These are phyloP conservation scores for Aphaenogaster rudis DNA, from an alignment of 1,140 invertebrate species.

Conservation along the genomic window DNA sequence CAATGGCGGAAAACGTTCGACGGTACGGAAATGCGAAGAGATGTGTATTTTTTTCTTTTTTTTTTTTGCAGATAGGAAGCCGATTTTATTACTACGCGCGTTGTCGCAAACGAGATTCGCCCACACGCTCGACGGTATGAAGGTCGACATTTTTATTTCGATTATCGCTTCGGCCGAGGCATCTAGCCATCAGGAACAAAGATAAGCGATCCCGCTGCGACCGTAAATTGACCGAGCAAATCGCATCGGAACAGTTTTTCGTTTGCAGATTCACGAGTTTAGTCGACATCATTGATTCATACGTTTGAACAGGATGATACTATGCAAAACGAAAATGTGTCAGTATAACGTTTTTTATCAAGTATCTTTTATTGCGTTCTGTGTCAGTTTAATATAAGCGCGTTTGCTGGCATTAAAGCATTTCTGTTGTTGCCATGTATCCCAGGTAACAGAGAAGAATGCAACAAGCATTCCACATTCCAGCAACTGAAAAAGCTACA, in stretches of 20 bases:
- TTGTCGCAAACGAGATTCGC: constrained; percentile 13
- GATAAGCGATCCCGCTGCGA: constrained; percentile 29
- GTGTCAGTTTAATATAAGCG: background rate
- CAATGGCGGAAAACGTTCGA: background rate
- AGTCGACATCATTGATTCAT: background rate
- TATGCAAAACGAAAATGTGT: background rate
- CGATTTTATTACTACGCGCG: constrained; percentile 2
- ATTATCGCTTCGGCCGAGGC: constrained; percentile 31
- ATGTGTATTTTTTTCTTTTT: background rate
- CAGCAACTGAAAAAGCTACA: too few relatives aligned
- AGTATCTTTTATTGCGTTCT: background rate
- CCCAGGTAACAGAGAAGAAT: too few relatives aligned
- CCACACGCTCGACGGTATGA: background rate
- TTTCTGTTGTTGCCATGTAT: background rate
- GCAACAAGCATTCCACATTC: too few relatives aligned
- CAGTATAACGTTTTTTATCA: background rate
- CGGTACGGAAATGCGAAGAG: background rate
- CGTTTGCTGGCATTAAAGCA: background rate
- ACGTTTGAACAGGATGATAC: background rate
- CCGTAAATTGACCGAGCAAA: constrained; percentile 51
- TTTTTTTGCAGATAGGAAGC: background rate
- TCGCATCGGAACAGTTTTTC: background rate
- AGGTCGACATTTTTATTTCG: constrained; percentile 44
- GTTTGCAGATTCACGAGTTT: constrained; percentile 4
- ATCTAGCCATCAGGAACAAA: background rate